Evolutionary conservation across 1,140 invertebrate species (phyloP).

Genomic region (Venturia canescens): DNA sequence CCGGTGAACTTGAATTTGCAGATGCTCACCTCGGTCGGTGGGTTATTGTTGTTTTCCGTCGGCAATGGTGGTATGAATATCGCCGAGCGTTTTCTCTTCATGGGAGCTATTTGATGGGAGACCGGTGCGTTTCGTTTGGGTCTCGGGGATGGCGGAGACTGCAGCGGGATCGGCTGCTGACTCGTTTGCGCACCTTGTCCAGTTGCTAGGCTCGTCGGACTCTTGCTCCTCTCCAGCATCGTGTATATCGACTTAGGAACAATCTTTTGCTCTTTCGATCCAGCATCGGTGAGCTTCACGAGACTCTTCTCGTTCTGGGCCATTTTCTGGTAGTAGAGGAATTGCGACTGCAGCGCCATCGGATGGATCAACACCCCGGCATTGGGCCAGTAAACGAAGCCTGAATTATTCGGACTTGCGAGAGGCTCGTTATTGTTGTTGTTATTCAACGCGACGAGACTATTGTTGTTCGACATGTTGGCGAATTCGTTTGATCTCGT

Average conservation of each 20-base stretch:
- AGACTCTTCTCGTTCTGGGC: conserved; percentile 74
- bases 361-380: conserved; percentile 85
- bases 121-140: conserved; percentile 66
- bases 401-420: conserved; percentile 63
- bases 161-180: conserved; percentile 55
- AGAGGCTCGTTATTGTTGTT: conserved; percentile 58
- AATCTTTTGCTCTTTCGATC: conserved; percentile 68
- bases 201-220: conserved; percentile 62
- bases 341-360: conserved; percentile 83
- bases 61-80: conserved; percentile 90
- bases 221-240: conserved; percentile 66
- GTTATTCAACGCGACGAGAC: conserved; percentile 44
- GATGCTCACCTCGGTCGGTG: conserved; percentile 90
- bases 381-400: conserved; percentile 83
- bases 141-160: conserved; percentile 62
- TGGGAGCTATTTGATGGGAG: conserved; percentile 70
- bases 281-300: conserved; percentile 50
- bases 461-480: conserved; percentile 33
- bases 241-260: conserved; percentile 68
- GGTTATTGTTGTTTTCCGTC: conserved; percentile 83
- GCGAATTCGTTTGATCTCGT: conserved; percentile 49
- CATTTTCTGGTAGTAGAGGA: conserved; percentile 85
- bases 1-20: conserved; percentile 96
- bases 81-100: conserved; percentile 86
- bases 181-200: conserved; percentile 56